Evolutionary conservation across 2,797 vertebrate genomes (phyloP).

Genomic region (Potorous gilbertii): DNA sequence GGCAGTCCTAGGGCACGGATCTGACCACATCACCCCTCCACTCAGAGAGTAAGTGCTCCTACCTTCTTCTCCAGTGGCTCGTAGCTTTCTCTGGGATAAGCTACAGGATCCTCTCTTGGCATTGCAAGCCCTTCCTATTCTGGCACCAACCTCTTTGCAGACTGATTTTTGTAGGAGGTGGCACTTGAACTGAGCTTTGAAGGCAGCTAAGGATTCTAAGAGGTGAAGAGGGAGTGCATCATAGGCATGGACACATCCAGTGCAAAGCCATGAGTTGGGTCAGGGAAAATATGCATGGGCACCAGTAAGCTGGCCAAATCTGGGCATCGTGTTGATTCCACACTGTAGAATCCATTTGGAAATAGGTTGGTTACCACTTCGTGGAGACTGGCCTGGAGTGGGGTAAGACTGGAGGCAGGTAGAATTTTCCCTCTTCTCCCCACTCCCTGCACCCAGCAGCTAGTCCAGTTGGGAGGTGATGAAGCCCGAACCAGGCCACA

Average conservation of each 20-base stretch:
- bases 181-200: background rate
- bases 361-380: background rate
- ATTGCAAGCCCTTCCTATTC: background rate
- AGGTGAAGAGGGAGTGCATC: background rate
- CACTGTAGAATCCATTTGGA: background rate
- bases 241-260: background rate
- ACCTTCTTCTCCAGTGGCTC: background rate
- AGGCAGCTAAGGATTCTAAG: background rate
- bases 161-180: background rate
- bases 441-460: too few species aligned
- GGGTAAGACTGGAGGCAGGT: too few species aligned
- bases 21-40: background rate
- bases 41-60: background rate
- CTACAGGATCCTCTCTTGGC: too few species aligned
- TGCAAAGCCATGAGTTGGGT: background rate
- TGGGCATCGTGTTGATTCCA: background rate
- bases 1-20: background rate
- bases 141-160: background rate
- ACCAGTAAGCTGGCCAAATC: background rate
- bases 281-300: background rate
- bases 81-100: background rate
- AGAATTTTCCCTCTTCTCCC: too few species aligned
- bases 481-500: background rate
- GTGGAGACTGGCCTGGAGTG: background rate
- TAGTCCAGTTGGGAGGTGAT: background rate